Evolutionary conservation across 2,797 vertebrate species (phyloP).

Genomic region (Rhincodon typus): DNA sequence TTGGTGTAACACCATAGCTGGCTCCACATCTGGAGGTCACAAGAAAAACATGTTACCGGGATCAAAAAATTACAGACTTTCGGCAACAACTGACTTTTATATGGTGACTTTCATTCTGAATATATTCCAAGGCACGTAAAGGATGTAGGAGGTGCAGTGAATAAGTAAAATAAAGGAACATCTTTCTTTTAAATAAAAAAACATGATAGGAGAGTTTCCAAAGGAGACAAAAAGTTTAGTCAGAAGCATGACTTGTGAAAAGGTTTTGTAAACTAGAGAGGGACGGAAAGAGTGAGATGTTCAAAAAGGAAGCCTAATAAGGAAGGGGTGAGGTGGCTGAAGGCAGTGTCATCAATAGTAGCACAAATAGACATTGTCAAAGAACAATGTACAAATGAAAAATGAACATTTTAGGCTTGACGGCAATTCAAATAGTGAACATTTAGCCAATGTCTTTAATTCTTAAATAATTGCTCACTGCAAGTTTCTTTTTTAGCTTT

Average conservation of each 20-base stretch:
- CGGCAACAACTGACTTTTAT: not conserved
- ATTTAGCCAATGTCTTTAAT: not conserved
- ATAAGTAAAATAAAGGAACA: not conserved
- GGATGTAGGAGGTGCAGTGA: too few relatives aligned
- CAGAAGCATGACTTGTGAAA: not conserved
- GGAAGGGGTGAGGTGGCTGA: not conserved
- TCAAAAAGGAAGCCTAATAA: not conserved
- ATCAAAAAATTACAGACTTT: not conserved
- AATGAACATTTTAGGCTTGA: not conserved
- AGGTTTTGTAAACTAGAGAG: not conserved
- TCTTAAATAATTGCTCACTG: not conserved
- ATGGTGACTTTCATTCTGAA: not conserved
- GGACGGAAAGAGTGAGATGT: not conserved
- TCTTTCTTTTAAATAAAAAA: too few relatives aligned
- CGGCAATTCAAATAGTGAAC: not conserved
- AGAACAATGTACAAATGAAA: not conserved
- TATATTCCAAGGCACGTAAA: not conserved
- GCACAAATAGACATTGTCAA: not conserved
- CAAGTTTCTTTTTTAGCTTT: not conserved
- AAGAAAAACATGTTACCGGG: constrained; percentile 24
- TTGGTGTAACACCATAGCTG: constrained; percentile 60
- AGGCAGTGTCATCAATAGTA: not conserved
- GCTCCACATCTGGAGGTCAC: constrained; percentile 54
- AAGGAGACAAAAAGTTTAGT: not conserved
- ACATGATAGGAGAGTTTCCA: not conserved